Conservation (phyloP, 2,888 invertebrate species). For the Nesidiocoris tenuis region DNA sequence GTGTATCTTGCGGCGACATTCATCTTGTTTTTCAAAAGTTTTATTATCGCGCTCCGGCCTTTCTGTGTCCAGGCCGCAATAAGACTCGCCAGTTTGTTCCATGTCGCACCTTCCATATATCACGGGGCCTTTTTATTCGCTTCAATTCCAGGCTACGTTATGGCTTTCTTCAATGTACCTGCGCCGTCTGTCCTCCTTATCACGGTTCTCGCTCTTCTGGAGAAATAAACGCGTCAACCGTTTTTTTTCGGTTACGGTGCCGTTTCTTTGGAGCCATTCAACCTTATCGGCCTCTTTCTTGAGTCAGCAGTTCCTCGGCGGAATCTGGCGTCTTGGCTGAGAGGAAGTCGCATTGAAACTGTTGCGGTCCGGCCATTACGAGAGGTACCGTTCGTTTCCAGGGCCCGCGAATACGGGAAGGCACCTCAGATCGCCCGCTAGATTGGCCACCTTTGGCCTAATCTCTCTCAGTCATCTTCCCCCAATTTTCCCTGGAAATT, state of each 20-base stretch:
- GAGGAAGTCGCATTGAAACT: neutral
- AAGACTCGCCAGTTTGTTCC: neutral
- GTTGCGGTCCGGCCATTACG: neutral
- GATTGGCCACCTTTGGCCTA: neutral
- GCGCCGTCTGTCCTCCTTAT: neutral
- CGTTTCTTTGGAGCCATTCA: slow-evolving; percentile 18
- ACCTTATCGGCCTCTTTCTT: slow-evolving; percentile 18
- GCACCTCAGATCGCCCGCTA: neutral
- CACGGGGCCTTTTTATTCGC: neutral
- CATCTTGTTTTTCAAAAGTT: no score
- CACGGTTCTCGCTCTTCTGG: neutral
- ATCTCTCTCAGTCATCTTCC: neutral
- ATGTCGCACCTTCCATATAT: neutral
- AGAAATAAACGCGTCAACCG: neutral
- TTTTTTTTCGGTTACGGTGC: neutral
- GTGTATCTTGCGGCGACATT: no score
- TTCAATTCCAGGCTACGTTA: neutral
- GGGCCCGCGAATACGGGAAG: neutral
- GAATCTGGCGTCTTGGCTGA: neutral
- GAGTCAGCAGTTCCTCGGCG: neutral
- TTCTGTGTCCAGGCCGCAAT: no score
- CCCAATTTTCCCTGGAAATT: neutral
- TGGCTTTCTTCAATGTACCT: neutral
- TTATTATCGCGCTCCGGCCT: no score
- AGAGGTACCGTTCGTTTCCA: neutral